These are phyloP conservation scores for Rostratula benghalensis DNA, from an alignment of 2,113 vertebrate genomes.

Conservation along the genomic window DNA sequence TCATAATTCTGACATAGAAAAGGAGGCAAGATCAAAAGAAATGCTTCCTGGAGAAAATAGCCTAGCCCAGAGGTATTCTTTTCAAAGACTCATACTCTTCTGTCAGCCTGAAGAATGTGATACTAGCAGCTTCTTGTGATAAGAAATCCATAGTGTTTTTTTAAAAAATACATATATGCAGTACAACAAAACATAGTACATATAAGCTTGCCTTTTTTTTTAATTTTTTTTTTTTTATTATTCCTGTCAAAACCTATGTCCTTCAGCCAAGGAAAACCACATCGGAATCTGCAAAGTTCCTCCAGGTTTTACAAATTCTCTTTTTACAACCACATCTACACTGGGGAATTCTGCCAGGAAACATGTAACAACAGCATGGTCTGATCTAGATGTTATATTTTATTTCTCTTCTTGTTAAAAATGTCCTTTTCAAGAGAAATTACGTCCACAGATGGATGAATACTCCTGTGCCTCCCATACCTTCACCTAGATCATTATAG, in stretches of 20 bases:
- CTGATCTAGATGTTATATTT: neutral
- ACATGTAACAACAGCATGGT: neutral
- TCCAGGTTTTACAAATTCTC: neutral
- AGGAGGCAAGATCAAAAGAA: neutral
- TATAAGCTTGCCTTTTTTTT: neutral
- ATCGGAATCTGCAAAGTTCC: neutral
- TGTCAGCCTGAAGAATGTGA: neutral
- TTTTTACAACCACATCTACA: neutral
- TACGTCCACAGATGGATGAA: neutral
- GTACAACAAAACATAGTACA: neutral
- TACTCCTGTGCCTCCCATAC: neutral
- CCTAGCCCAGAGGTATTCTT: neutral
- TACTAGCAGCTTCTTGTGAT: neutral
- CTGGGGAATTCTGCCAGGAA: neutral
- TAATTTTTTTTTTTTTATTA: neutral
- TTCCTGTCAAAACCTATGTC: neutral
- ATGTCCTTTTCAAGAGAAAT: neutral
- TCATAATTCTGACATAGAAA: neutral
- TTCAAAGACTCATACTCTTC: neutral
- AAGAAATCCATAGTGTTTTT: neutral
- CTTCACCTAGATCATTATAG: neutral
- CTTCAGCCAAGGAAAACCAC: neutral
- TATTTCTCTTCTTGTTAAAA: neutral
- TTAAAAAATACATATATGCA: neutral
- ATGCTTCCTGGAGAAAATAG: neutral